Evolutionary conservation across 2,888 invertebrate species (phyloP).

Genomic region (Pheosia gnoma): DNA sequence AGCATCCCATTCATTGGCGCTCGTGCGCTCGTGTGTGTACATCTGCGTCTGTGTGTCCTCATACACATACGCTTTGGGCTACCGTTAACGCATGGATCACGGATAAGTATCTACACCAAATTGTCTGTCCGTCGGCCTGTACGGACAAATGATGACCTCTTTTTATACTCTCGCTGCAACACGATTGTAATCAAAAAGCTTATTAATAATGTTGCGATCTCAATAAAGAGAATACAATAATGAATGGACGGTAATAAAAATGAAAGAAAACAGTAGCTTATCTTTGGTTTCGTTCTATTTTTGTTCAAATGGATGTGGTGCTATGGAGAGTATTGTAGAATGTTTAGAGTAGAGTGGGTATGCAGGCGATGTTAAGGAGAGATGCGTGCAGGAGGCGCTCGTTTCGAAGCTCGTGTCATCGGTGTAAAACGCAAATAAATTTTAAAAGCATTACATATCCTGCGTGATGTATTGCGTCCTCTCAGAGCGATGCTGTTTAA

Average conservation of each 20-base stretch:
- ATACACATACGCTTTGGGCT: conserved; percentile 51
- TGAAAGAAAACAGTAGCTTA: conserved; percentile 32
- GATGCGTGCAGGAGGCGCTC: conserved; percentile 57
- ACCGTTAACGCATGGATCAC: conserved; percentile 61
- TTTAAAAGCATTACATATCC: conserved; percentile 70
- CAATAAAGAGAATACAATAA: conserved; percentile 51
- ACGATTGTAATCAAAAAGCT: conserved; percentile 59
- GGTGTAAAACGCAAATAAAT: conserved; percentile 77
- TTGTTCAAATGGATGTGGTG: conserved; percentile 53
- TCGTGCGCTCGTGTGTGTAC: conserved; percentile 40
- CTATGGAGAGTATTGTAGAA: conserved; percentile 38
- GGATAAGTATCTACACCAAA: conserved; percentile 58
- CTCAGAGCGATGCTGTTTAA: conserved; percentile 46
- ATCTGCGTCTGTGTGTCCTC: conserved; percentile 33
- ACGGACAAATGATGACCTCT: conserved; percentile 60
- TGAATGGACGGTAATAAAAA: conserved; percentile 44
- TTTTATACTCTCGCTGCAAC: conserved; percentile 52
- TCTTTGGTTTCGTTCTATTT: conserved; percentile 51
- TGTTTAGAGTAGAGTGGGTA: conserved; percentile 25
- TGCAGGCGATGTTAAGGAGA: conserved; percentile 42
- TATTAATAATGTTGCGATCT: conserved; percentile 55
- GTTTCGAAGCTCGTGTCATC: conserved; percentile 61
- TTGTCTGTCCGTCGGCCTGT: conserved; percentile 52
- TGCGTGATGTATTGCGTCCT: conserved; percentile 74
- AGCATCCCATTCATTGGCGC: conserved; percentile 72